Evolutionary conservation across 2,888 invertebrate species (phyloP).

Genomic region (Mantis religiosa): DNA sequence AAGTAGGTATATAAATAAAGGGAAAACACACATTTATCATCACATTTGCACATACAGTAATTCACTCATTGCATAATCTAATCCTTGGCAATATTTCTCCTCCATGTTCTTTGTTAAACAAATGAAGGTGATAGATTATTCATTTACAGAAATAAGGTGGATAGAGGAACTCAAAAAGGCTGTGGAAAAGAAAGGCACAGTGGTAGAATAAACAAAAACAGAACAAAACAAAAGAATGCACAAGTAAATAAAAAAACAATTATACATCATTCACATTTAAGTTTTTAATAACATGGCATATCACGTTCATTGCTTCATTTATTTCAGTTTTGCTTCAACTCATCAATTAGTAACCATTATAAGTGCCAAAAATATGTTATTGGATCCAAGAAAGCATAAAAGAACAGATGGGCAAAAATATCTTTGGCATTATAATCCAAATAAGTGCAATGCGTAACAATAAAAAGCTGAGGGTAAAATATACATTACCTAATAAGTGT

Average conservation of each 20-base stretch:
- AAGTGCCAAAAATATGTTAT: not conserved
- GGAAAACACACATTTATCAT: not conserved
- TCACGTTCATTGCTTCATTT: not conserved
- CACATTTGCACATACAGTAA: not conserved
- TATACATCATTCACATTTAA: not conserved
- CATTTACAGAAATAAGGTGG: not conserved
- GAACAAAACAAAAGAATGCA: no score
- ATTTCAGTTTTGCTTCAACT: not conserved
- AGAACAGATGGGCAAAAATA: not conserved
- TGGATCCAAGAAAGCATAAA: not conserved
- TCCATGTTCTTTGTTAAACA: not conserved
- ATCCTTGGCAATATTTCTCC: not conserved
- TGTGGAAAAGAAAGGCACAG: not conserved
- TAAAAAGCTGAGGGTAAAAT: not conserved
- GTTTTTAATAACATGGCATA: not conserved
- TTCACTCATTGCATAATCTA: not conserved
- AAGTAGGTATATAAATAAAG: slow-evolving; percentile 8
- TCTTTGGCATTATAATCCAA: not conserved
- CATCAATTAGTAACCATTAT: not conserved
- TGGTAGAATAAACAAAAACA: no score
- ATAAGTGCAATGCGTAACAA: not conserved
- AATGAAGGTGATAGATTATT: not conserved
- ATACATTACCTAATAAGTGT: not conserved
- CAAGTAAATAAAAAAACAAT: not conserved
- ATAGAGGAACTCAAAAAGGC: not conserved